A percentile compares a stretch with the other conserved stretches of the same genome.
These are phyloP conservation scores for Neofelis nebulosa DNA, from an alignment of 2,113 vertebrate genomes.

Conservation along the genomic window DNA sequence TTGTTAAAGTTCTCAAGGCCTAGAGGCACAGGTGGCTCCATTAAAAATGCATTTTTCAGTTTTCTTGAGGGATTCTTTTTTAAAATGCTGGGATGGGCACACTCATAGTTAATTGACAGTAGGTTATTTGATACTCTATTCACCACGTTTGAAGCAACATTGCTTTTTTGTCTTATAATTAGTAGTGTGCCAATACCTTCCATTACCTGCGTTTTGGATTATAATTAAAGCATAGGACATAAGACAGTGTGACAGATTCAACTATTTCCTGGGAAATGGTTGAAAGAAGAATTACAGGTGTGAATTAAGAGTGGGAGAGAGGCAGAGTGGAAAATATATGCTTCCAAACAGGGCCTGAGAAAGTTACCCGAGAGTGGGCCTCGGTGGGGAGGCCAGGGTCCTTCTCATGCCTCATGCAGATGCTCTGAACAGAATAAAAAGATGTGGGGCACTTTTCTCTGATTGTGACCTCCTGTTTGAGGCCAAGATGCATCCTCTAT, in stretches of 20 bases:
- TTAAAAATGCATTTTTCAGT: constrained; percentile 55
- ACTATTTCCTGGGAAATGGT: not conserved
- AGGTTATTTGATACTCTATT: not conserved
- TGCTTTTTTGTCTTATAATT: constrained; percentile 34
- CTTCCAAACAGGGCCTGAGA: not conserved
- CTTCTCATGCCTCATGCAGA: not conserved
- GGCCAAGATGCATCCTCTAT: not conserved
- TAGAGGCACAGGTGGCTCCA: constrained; percentile 30
- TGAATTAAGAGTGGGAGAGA: not conserved
- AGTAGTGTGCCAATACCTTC: not conserved
- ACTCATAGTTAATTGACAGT: not conserved
- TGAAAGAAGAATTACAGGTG: not conserved
- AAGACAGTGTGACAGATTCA: not conserved
- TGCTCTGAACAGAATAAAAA: constrained; percentile 11
- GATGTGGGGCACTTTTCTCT: not conserved
- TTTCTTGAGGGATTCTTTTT: constrained; percentile 11
- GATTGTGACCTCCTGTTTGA: not conserved
- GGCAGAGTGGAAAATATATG: not conserved
- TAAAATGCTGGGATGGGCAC: not conserved
- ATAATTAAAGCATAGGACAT: not conserved
- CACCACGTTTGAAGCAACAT: not conserved
- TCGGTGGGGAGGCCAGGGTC: not conserved
- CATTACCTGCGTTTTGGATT: not conserved
- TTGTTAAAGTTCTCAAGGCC: constrained; percentile 56
- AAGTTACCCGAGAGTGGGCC: not conserved